Conservation (phyloP, 1,140 invertebrate genomes). For the Stegodyphus mimosarum region DNA sequence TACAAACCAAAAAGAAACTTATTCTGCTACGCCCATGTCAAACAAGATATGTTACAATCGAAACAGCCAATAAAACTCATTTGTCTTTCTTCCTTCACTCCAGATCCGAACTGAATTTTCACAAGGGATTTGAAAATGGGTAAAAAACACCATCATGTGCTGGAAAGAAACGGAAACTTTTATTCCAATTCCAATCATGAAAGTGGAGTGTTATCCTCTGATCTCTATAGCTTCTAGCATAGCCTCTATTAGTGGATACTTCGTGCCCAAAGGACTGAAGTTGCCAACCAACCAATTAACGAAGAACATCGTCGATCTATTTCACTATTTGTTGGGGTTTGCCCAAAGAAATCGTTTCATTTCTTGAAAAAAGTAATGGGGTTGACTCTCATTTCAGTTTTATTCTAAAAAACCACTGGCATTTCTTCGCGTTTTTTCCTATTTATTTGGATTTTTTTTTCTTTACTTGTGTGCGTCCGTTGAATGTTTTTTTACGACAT, state of each 20-base stretch:
- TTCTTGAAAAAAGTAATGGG: neutral
- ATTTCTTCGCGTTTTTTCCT: neutral
- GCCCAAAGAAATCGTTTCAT: neutral
- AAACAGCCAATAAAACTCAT: no score
- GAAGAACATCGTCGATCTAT: neutral
- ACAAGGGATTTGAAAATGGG: no score
- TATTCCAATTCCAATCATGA: no score
- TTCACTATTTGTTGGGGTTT: neutral
- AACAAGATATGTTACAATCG: no score
- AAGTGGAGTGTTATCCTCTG: neutral
- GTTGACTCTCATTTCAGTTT: neutral
- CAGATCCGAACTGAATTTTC: no score
- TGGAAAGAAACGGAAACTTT: no score
- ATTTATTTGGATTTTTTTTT: neutral
- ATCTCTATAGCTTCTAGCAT: neutral
- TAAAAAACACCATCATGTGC: no score
- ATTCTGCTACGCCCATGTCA: no score
- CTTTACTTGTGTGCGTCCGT: conserved; percentile 12
- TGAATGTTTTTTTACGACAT: conserved; percentile 8
- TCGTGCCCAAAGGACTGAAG: conserved; percentile 26
- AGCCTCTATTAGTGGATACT: conserved; percentile 33
- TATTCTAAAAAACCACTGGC: neutral
- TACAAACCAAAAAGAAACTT: no score
- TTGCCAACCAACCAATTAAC: conserved; percentile 43
- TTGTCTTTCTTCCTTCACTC: no score